Conservation (phyloP, 2,888 invertebrate genomes). For the Drosophila trichaetosa region DNA sequence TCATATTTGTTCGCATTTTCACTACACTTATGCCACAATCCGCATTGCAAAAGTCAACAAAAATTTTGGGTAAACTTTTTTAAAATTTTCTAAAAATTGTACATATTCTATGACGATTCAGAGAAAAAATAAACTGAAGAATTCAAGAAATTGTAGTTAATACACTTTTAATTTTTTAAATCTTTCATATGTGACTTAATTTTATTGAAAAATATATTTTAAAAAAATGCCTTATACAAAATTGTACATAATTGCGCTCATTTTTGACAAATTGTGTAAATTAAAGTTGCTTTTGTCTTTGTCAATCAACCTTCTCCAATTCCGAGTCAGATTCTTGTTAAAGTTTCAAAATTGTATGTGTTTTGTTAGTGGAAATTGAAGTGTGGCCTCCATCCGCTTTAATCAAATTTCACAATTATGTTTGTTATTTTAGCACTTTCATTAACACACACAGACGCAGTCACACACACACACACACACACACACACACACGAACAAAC, state of each 20-base stretch:
- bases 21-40: conserved; percentile 19
- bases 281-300: neutral
- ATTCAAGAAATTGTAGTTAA: neutral
- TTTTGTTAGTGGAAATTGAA: conserved; percentile 29
- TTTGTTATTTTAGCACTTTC: conserved; percentile 58
- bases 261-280: neutral
- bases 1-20: conserved; percentile 21
- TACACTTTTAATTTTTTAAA: neutral
- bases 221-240: neutral
- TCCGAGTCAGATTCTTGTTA: conserved; percentile 1
- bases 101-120: neutral
- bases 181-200: neutral
- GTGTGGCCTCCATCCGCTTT: conserved; percentile 23
- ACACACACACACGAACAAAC: neutral
- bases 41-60: neutral
- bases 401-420: conserved; percentile 49
- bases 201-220: neutral
- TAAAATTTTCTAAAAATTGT: neutral
- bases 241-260: neutral
- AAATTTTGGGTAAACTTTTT: neutral
- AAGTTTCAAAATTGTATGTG: conserved; percentile 24
- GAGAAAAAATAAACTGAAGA: neutral
- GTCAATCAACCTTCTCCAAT: neutral
- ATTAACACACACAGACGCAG: conserved; percentile 27
- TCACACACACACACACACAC: neutral